Conservation (phyloP, 2,888 invertebrate genomes). For the Polydrusus tereticollis region DNA sequence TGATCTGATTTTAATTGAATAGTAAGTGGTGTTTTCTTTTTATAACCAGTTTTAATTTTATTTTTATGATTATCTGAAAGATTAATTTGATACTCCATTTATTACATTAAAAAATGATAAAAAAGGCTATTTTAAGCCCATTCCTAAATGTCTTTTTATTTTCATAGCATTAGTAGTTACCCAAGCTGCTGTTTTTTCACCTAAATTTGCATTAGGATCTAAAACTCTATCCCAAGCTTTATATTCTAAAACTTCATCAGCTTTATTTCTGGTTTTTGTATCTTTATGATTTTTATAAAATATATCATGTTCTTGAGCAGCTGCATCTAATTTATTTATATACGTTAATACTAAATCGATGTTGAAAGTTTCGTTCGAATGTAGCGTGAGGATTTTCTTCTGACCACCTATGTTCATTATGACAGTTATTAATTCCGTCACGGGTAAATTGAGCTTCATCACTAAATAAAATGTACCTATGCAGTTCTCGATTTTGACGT, state of each 20-base stretch:
- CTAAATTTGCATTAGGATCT: not conserved
- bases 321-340: constrained; percentile 1
- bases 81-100: not conserved
- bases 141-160: not conserved
- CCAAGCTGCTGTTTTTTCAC: not conserved
- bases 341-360: not conserved
- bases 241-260: not conserved
- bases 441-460: no score
- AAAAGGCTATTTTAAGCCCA: not conserved
- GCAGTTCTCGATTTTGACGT: no score
- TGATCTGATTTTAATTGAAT: not conserved
- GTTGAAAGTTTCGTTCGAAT: no score
- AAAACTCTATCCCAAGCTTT: not conserved
- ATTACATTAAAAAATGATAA: not conserved
- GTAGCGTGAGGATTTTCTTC: no score
- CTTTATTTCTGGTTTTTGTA: not conserved
- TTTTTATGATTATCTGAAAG: not conserved
- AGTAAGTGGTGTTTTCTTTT: not conserved
- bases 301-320: not conserved
- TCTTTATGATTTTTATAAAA: not conserved
- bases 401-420: not conserved
- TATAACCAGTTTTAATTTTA: not conserved
- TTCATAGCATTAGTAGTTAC: not conserved
- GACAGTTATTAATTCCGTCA: no score
- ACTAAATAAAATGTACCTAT: no score